Conservation (phyloP, 2,113 vertebrate species). For the Syrmaticus mikado region DNA sequence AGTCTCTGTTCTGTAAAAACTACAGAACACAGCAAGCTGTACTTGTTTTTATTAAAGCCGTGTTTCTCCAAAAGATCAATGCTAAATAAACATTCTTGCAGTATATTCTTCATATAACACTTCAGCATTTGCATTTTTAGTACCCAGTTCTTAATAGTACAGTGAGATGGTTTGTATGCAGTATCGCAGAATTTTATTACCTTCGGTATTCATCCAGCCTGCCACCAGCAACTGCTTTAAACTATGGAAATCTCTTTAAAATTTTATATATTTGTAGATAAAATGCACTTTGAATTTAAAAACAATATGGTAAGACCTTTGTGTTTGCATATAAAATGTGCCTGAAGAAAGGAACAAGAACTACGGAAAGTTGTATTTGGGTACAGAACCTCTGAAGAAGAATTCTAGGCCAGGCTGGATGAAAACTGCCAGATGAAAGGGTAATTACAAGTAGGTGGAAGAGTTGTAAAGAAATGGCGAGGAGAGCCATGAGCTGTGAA, state of each 20-base stretch:
- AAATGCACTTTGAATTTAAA: not conserved
- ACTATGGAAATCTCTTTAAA: not conserved
- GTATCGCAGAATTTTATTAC: not conserved
- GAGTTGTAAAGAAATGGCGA: not conserved
- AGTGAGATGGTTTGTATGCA: rapidly evolving
- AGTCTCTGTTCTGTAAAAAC: not conserved
- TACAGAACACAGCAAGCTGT: not conserved
- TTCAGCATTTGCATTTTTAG: not conserved
- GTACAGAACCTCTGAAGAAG: not conserved
- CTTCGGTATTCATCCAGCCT: not conserved
- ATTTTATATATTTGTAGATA: not conserved
- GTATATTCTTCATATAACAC: not conserved
- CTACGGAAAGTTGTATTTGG: not conserved
- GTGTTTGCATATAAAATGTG: not conserved
- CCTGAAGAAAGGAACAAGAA: not conserved
- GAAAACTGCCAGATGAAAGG: not conserved
- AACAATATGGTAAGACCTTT: rapidly evolving
- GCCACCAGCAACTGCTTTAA: not conserved
- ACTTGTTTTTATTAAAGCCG: not conserved
- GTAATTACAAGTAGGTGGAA: not conserved
- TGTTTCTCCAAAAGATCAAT: not conserved
- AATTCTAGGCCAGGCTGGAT: not conserved
- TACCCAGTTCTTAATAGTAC: not conserved
- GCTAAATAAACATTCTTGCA: not conserved
- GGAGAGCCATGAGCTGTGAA: not conserved